Percentiles rank a stretch among this genome's conserved stretches.
Conservation (phyloP, 2,113 vertebrate genomes). For the Vicugna pacos region DNA sequence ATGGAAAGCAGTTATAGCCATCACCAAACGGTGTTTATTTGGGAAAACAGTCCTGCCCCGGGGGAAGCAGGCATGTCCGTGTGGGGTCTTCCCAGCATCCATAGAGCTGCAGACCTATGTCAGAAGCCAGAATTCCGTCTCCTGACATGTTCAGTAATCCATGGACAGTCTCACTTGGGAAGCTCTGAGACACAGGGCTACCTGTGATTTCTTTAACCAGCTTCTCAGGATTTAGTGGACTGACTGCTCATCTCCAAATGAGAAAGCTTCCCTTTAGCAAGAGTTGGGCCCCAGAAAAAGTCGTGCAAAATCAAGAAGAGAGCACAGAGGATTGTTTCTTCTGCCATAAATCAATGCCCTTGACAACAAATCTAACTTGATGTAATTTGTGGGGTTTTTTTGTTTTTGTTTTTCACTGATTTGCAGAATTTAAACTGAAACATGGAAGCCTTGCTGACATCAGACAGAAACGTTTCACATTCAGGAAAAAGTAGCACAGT, state of each 20-base stretch:
- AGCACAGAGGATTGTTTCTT: background rate
- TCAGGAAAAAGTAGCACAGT: slow-evolving; percentile 12
- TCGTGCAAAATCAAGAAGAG: background rate
- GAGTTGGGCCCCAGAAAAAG: background rate
- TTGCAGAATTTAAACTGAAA: slow-evolving; percentile 35
- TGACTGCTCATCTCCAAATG: background rate
- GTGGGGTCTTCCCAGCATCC: background rate
- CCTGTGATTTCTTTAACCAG: background rate
- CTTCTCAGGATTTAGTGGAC: background rate
- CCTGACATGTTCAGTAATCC: background rate
- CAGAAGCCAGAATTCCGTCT: background rate
- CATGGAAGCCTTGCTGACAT: background rate
- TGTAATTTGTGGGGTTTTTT: background rate
- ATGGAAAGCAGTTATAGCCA: background rate
- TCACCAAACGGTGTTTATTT: background rate
- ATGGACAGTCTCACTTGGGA: background rate
- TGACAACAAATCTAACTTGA: background rate
- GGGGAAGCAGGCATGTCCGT: background rate
- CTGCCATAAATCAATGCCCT: background rate
- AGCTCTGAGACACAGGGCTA: background rate
- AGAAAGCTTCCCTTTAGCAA: background rate
- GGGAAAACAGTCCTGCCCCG: background rate
- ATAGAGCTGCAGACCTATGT: background rate
- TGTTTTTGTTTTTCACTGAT: background rate
- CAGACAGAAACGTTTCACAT: slow-evolving; percentile 38